Base-by-base conservation (phyloP, 2,113 vertebrate species). In the Apodemus sylvaticus region DNA sequence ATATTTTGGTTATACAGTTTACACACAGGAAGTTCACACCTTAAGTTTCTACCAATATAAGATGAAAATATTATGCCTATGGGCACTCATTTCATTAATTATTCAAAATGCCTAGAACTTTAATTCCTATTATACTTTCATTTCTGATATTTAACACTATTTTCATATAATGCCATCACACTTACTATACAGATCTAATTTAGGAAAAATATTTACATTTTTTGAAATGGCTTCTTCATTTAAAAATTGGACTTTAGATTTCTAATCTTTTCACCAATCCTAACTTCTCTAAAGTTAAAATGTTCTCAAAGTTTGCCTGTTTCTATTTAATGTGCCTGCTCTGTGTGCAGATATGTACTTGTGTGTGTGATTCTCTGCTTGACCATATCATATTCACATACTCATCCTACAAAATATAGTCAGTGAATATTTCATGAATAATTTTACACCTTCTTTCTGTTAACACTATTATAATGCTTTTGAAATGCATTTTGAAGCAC, bases 1-100 rank as follows among this genome's bases (percentile, higher is more conserved):
- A 36, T 89, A 94, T 92, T 81, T 60, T 73, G 9, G 5, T 76
- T 39, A 85, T 55, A 74, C 83, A 14, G 71, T 92, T 89, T 93
- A 5, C 39, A 45, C 58, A 77, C 5, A 51, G 42, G 3, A 13
- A 91, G 68, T 70, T 17, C 31, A 42, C 45, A 60, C 17, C 2
- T 82, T 77, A 90, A 86, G 62, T 9, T 71, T 71, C 19, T 7
- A 82, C 34, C 11, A 34, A 0, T 48, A 53, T 60, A 48, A 74
- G 39, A 81, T 82, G 53, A 42, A 78, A 82, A 68, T 60, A 86
- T 29, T 64, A 89, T 93, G 66, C 3, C 0, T 17, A 78, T 34
- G 8, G 88, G 17, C 5, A 78, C 87, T 82, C 36, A 53, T 83
- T 90, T 85, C 70, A 26, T 39, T 42, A 51, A 85, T 90, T 62